Base-by-base conservation (phyloP, 2,797 vertebrate species). In the Myotis findleyi region DNA sequence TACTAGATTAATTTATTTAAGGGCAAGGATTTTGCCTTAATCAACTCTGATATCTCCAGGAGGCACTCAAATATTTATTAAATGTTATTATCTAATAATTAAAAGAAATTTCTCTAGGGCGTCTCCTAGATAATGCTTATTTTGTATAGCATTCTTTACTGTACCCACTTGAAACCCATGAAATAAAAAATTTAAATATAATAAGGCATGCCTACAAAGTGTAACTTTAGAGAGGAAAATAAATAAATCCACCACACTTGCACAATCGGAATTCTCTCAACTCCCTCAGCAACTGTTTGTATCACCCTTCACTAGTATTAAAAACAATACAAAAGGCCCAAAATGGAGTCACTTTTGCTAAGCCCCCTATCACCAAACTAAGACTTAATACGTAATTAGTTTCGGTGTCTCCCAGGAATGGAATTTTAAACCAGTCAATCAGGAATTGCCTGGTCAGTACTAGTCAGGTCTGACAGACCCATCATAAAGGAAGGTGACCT, bases 61-160 rank as follows among this genome's bases (percentile, higher is more conserved):
- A 96, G 23, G 68, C 18, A 73, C n/a, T 84, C 51, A 92, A 93
- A 27, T 68, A 84, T 90, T 89, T 93, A 89, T 87, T 89, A 89
- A 89, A 89, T 53, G 57, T 59, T 96, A 89, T 85, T 59, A 97
- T 71, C 62, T 93, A 95, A 82, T 88, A 93, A 95, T 77, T 93
- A 84, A 62, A 90, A 89, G 11, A 84, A 92, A 88, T 69, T 90
- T 33, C 6, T 66, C 68, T 62, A 93, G 51, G n/a, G 9, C 9
- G 77, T 87, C 27, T 77, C 62, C 55, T 88, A 71, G 20, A 21
- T 30, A 86, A 89, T n/a, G 14, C 14, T 88, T 90, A 96, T 66
- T 84, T 81, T 83, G 55, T 86, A n/a, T 49, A 91, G 6, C 13
- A 25, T 62, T 92, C 27, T 41, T 57, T 80, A 79, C 14, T 87